Evolutionary conservation across 2,113 vertebrate species (phyloP).

Genomic region (Nymphicus hollandicus): DNA sequence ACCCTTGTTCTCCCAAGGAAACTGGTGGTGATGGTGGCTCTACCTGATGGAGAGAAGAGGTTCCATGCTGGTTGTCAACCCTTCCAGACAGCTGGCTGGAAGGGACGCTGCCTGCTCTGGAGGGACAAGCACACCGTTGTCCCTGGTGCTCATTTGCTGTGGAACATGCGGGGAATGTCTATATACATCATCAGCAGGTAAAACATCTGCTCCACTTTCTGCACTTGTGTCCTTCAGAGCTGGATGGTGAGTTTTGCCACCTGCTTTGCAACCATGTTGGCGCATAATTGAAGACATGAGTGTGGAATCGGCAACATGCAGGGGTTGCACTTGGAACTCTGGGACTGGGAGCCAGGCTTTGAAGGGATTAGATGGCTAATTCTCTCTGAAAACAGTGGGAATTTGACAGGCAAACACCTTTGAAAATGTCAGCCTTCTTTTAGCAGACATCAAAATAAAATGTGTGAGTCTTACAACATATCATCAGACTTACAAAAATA

Average conservation of each 20-base stretch:
- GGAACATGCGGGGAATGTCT: neutral
- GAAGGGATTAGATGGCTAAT: neutral
- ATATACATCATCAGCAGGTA: neutral
- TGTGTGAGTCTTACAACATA: neutral
- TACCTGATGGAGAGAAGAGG: neutral
- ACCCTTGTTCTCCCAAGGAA: neutral
- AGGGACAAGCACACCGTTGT: accelerated
- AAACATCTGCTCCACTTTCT: neutral
- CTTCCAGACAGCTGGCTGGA: neutral
- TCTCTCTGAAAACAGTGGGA: neutral
- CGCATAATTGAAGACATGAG: neutral
- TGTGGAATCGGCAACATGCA: accelerated
- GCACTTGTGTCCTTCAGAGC: neutral
- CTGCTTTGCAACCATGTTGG: neutral
- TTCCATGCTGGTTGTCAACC: accelerated
- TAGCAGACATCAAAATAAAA: neutral
- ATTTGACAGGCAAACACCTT: neutral
- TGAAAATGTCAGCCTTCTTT: neutral
- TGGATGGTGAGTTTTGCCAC: neutral
- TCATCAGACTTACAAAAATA: neutral
- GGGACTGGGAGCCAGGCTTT: neutral
- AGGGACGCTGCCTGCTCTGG: neutral
- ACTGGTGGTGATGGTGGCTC: neutral
- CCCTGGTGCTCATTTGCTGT: neutral
- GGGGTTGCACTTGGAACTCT: neutral